phyloP scores from a whole-genome alignment of 2,797 vertebrate genomes.

The Tapera naevia region DNA sequence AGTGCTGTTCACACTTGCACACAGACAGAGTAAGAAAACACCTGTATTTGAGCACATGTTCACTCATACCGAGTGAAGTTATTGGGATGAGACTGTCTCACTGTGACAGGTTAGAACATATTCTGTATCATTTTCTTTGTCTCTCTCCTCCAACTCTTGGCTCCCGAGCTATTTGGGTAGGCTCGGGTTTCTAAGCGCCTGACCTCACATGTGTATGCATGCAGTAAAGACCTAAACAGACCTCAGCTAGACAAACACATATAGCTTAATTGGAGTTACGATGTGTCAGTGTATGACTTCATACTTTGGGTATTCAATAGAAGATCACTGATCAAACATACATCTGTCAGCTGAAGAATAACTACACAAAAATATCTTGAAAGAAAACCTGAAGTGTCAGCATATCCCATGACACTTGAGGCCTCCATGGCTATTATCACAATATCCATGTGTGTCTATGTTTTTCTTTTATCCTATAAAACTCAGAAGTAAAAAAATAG shows the following conservation, averaged over 20 bases:
- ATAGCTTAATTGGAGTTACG: not conserved
- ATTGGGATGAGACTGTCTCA: too few species aligned
- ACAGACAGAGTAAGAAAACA: too few species aligned
- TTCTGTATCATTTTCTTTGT: too few species aligned
- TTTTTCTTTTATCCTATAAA: not conserved
- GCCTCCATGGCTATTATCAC: too few species aligned
- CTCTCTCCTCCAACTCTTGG: too few species aligned
- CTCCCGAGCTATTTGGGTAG: too few species aligned
- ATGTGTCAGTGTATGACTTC: not conserved
- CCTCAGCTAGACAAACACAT: not conserved
- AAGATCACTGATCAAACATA: not conserved
- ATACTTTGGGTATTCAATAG: not conserved
- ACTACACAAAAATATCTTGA: not conserved
- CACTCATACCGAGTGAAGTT: too few species aligned
- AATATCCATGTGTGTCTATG: not conserved
- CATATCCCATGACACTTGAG: not conserved
- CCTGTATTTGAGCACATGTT: too few species aligned
- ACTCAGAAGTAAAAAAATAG: not conserved
- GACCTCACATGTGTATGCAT: too few species aligned
- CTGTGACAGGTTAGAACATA: too few species aligned
- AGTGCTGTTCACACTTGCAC: too few species aligned
- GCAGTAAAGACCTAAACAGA: not conserved
- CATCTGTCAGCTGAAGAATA: not conserved
- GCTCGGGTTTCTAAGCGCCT: too few species aligned
- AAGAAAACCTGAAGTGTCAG: not conserved